Evolutionary conservation across 2,113 vertebrate species (phyloP).

Genomic region (Spheniscus mendiculus): DNA sequence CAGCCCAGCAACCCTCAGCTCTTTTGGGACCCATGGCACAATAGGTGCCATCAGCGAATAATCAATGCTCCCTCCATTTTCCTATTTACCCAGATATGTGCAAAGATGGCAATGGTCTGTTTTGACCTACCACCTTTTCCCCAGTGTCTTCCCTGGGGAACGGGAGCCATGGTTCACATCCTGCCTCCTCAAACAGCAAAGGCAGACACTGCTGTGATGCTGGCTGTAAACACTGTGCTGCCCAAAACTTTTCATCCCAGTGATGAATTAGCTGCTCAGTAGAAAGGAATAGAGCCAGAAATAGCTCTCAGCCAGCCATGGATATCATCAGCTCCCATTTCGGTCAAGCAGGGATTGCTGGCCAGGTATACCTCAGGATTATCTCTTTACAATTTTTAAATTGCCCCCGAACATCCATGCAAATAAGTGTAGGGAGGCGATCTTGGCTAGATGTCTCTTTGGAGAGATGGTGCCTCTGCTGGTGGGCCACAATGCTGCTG

Average conservation of each 20-base stretch:
- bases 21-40: not conserved
- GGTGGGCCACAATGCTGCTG: not conserved
- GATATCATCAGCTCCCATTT: not conserved
- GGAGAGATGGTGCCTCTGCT: not conserved
- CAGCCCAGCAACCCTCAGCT: not conserved
- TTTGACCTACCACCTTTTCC: not conserved
- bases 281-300: not conserved
- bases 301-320: not conserved
- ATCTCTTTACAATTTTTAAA: not conserved
- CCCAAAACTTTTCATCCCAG: not conserved
- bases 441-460: not conserved
- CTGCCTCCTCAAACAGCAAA: not conserved
- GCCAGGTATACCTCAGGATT: not conserved
- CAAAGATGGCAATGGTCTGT: not conserved
- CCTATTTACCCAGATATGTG: accelerated
- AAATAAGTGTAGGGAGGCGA: not conserved
- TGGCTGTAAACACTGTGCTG: not conserved
- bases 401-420: not conserved
- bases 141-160: not conserved
- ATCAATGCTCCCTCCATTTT: not conserved
- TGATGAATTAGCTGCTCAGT: not conserved
- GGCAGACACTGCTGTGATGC: not conserved
- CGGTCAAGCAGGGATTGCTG: not conserved
- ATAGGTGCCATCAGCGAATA: not conserved
- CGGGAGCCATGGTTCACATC: not conserved